Base-by-base conservation (phyloP, 2,888 invertebrate genomes). In the Sarcophaga carnaria region DNA sequence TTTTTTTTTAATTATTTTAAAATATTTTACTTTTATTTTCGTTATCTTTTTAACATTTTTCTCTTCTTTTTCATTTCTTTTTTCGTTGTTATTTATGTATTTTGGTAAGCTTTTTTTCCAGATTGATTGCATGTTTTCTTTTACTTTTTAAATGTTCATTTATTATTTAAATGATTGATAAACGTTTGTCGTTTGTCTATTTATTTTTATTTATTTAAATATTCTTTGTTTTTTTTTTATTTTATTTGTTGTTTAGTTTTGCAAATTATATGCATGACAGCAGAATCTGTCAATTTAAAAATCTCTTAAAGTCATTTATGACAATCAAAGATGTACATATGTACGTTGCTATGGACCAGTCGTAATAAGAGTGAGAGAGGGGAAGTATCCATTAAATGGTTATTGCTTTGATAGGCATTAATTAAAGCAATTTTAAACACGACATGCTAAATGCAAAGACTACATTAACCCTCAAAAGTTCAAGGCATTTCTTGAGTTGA, bases 121-220 rank as follows among this genome's bases (percentile, higher is more conserved):
- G 4, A 20, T 3, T 22, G 47, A 10, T 54, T 54, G 22, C 54
- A 54, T 69, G 59, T 37, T 14, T 14, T 70, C 67, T 47, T 74
- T 64, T 69, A 14, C 25, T 72, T 27, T 64, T 72, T 79, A 71
- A 72, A 78, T 67, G 49, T 78, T 83, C 64, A 71, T 80, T 80
- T 84, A 70, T 76, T 85, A 67, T 71, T 62, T 76, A 80, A 80
- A 86, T 83, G 86, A 83, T 83, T 83, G 72, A 86, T 83, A 83
- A 83, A 86, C 83, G 69, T 83, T 80, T 79, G 78, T 22, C 67
- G 66, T 85, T 75, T 86, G 75, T 70, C 67, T 78, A 79, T 82
- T 14, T 54, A 14, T 54, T 54, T 54, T 3, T 47, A n/a, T 62
- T 11, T 74, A 14, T 37, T 20, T 49, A 79, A 71, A 64, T 71